phyloP scores from a whole-genome alignment of 92 coral and sea anemone genomes.

The Zoanthus solanderi region DNA sequence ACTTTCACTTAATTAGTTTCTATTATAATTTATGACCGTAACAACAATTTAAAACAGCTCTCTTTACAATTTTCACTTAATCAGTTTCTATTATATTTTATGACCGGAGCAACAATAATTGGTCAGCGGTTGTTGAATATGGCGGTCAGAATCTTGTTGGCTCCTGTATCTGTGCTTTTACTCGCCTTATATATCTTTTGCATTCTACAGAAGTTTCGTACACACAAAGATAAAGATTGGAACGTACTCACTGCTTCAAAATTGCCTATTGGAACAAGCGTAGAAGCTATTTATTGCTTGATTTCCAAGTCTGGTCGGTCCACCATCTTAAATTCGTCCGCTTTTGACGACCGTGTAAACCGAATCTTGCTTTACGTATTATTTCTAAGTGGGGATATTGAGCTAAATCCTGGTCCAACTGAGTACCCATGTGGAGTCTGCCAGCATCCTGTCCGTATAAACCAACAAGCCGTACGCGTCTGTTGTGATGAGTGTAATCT shows the following conservation, averaged over 20 bases:
- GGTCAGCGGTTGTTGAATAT: neutral
- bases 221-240: neutral
- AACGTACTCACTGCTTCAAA: neutral
- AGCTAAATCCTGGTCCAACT: neutral
- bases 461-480: neutral
- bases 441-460: constrained; percentile 4
- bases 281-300: neutral
- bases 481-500: neutral
- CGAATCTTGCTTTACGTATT: neutral
- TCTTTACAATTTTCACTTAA: too few species aligned
- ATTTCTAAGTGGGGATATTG: constrained; percentile 9
- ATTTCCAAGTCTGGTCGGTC: neutral
- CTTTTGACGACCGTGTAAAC: neutral
- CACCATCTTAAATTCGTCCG: neutral
- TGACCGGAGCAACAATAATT: too few species aligned
- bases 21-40: too few species aligned
- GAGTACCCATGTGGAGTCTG: neutral
- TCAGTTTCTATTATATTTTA: too few species aligned
- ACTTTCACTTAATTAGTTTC: too few species aligned
- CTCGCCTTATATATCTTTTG: neutral
- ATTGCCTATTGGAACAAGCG: neutral
- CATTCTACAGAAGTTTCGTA: constrained; percentile 2
- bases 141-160: constrained; percentile 3
- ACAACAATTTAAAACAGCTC: too few species aligned
- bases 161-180: neutral